These are phyloP conservation scores for Neodon shergylaensis DNA, from an alignment of 2,113 vertebrate genomes.

Conservation along the genomic window DNA sequence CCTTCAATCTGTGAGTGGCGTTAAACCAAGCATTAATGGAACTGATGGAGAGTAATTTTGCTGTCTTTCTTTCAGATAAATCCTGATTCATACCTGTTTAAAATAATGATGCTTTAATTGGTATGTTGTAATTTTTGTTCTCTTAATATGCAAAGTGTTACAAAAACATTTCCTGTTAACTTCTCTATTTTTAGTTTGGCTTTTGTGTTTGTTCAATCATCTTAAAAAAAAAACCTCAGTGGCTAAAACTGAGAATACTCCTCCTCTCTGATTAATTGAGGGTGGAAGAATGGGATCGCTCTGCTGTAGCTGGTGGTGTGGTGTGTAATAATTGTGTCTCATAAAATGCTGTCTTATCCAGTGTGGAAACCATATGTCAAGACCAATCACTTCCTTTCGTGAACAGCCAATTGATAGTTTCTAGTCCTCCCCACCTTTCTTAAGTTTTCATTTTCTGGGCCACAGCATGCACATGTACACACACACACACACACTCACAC, in stretches of 20 bases:
- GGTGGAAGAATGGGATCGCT: not conserved
- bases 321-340: not conserved
- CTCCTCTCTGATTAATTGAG: not conserved
- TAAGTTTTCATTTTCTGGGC: not conserved
- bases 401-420: not conserved
- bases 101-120: constrained; percentile 44
- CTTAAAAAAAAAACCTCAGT: constrained; percentile 3
- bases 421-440: not conserved
- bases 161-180: constrained; percentile 24
- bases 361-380: not conserved
- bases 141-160: constrained; percentile 46
- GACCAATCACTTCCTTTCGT: not conserved
- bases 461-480: not conserved
- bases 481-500: not conserved
- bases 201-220: constrained; percentile 35
- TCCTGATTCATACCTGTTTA: not conserved
- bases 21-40: constrained; percentile 33
- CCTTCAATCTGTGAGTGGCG: constrained; percentile 12
- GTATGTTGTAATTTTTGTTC: not conserved
- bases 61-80: constrained; percentile 48
- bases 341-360: not conserved
- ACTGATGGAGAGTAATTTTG: not conserved
- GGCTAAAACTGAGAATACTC: not conserved
- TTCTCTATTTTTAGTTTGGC: constrained; percentile 37
- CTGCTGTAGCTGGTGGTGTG: not conserved